Evolutionary conservation across 2,797 vertebrate species (phyloP).

Genomic region (Anabacerthia variegaticeps): DNA sequence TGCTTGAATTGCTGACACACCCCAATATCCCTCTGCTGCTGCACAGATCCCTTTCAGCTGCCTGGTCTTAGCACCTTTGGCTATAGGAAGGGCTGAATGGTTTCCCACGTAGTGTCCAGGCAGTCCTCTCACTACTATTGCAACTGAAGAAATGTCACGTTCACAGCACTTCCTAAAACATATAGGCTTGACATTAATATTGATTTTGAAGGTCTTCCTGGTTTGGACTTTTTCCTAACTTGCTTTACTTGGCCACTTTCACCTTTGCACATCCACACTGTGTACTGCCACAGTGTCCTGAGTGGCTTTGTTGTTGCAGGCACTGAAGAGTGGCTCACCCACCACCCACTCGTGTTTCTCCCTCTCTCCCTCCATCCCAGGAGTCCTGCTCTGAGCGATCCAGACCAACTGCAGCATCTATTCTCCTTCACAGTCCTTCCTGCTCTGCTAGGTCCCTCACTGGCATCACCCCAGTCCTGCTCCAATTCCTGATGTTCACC

Average conservation of each 20-base stretch:
- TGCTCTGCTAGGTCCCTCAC: neutral
- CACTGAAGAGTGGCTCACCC: neutral
- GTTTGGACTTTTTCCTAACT: neutral
- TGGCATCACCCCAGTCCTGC: neutral
- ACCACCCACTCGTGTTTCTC: neutral
- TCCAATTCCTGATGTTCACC: neutral
- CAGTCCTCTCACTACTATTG: neutral
- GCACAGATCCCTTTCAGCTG: neutral
- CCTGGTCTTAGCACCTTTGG: neutral
- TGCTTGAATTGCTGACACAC: constrained; percentile 7
- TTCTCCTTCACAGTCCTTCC: neutral
- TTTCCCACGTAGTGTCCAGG: neutral
- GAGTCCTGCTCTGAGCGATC: neutral
- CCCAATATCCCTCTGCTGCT: neutral
- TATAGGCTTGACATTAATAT: neutral
- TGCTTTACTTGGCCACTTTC: neutral
- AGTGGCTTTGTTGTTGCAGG: constrained; percentile 49
- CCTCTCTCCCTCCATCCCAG: neutral
- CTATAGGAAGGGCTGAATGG: neutral
- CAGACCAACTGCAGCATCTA: neutral
- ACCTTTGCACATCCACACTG: constrained; percentile 21
- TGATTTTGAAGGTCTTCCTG: neutral
- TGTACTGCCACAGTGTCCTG: neutral
- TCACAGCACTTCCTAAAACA: neutral
- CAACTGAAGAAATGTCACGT: neutral